Evolutionary conservation across 2,888 invertebrate species (phyloP), one percentile per base, ranked within the genome.

Genomic region (Labia minor): DNA sequence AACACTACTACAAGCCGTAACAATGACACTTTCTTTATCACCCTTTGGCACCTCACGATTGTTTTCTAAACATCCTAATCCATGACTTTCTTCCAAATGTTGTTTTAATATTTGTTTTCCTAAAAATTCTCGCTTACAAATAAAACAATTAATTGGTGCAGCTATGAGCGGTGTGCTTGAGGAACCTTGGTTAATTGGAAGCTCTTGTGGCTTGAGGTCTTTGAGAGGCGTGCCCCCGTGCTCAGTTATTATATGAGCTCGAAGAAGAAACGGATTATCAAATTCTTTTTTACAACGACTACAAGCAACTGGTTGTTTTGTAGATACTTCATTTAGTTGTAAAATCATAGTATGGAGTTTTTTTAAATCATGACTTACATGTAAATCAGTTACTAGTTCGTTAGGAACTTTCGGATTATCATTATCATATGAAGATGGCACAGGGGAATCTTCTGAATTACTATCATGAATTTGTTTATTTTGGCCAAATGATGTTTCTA

Each of bases 291-390:
- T 85, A 73, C 91, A 92, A 16, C 88, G 78, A 67, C 82, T 84
- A 74, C 91, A 91, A 19, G 80, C 78, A 20, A 81, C 75, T 3
- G 79, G 78, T 70, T 82, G 81, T 69, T 80, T 80, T 0, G 83
- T 85, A 71, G 89, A 89, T 63, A 91, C 79, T 72, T 90, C 92
- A 77, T 91, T 95, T 73, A 92, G 80, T 78, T 90, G 94, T 73
- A 89, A 85, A 73, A 91, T 90, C 93, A 92, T 95, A 19, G 90
- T 90, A 77, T 94, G 93, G 67, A 94, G 78, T 76, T 93, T 92
- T 71, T 92, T 89, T 14, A 94, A 80, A 76, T 93, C 92, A 76
- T 92, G 90, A 72, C 90, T 90, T 65, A 92, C 70, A 77, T 75
- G 72, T 78, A 78, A 64, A 76, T 77, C 69, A 76, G 76, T 72